phyloP scores from a whole-genome alignment of 1,140 invertebrate species.

The Pogonus chalceus region DNA sequence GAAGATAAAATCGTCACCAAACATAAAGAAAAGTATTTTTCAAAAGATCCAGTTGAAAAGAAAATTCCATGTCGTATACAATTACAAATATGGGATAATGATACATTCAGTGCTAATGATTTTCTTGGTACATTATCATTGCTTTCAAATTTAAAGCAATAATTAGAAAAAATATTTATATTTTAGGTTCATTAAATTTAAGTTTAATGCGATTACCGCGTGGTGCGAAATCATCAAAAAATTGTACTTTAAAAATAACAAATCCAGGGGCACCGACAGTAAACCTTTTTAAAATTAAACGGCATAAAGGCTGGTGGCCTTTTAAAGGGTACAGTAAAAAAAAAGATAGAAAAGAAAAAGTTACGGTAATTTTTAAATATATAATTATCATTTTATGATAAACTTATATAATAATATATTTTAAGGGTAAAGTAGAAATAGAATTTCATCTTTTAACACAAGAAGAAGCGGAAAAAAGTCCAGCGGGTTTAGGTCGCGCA shows the following conservation, averaged over 20 bases:
- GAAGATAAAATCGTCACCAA: conserved; percentile 63
- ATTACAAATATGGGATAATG: conserved; percentile 66
- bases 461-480: conserved; percentile 45
- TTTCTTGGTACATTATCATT: conserved; percentile 52
- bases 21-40: conserved; percentile 47
- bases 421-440: conserved; percentile 53
- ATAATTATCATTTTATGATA: conserved; percentile 14
- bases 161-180: conserved; percentile 1
- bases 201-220: conserved; percentile 35
- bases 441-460: conserved; percentile 48
- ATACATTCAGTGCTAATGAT: conserved; percentile 66
- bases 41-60: conserved; percentile 52
- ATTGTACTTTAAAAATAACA: conserved; percentile 50
- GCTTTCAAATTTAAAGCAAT: background rate
- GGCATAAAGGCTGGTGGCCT: conserved; percentile 78
- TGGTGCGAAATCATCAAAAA: conserved; percentile 39
- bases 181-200: conserved; percentile 32
- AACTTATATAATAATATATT: background rate
- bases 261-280: conserved; percentile 49
- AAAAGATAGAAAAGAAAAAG: conserved; percentile 24
- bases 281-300: conserved; percentile 66
- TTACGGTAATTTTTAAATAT: background rate
- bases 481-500: conserved; percentile 49
- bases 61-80: conserved; percentile 54
- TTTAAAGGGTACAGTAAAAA: conserved; percentile 38